These are phyloP conservation scores for Ardeotis arabs DNA, from an alignment of 2,113 vertebrate species.

Conservation along the genomic window DNA sequence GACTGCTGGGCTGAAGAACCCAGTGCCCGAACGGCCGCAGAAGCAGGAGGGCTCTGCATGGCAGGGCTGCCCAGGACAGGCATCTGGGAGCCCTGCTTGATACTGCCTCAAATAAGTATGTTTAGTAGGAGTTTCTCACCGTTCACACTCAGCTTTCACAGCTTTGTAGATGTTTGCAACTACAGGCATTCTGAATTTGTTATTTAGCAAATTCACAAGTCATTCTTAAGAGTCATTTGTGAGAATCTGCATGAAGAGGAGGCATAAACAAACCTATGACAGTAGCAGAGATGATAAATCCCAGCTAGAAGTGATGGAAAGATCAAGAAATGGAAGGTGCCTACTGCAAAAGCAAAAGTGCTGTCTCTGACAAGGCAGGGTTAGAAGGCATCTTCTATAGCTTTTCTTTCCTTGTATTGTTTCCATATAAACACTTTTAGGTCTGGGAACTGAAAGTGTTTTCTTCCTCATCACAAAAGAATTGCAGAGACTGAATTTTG, in stretches of 20 bases:
- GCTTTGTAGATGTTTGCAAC: background rate
- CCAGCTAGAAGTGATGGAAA: background rate
- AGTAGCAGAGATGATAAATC: background rate
- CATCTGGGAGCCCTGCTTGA: background rate
- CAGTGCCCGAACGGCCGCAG: background rate
- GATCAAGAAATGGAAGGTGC: background rate
- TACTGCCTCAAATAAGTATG: background rate
- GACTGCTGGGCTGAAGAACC: background rate
- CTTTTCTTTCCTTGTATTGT: background rate
- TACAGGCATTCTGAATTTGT: background rate
- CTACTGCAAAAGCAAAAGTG: background rate
- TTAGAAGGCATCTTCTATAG: background rate
- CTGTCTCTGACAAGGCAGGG: background rate
- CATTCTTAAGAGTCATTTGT: background rate
- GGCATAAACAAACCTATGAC: background rate
- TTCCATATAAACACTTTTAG: background rate
- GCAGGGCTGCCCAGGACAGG: background rate
- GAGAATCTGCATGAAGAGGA: background rate
- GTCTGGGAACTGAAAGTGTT: background rate
- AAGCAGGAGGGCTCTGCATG: rapidly evolving
- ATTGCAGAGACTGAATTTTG: background rate
- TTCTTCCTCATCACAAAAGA: background rate
- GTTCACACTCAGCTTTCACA: background rate
- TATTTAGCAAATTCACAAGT: background rate
- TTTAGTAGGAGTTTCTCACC: background rate